Evolutionary conservation across 1,140 invertebrate species (phyloP).

Genomic region (Drosophila sp.): DNA sequence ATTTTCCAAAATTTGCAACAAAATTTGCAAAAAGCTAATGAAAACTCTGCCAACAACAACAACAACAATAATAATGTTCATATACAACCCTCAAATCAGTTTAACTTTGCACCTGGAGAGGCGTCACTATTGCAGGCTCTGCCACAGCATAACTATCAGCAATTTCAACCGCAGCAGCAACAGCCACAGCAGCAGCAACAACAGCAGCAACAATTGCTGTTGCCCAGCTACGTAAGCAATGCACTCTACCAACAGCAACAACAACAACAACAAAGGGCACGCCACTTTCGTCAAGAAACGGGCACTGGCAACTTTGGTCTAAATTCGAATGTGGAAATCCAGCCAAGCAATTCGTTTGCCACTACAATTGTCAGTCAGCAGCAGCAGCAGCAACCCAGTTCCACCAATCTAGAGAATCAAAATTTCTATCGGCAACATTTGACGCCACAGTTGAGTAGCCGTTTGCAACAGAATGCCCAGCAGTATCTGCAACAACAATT

Average conservation of each 20-base stretch:
- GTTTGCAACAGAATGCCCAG: slow-evolving; percentile 76
- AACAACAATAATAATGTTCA: slow-evolving; percentile 50
- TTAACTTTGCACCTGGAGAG: slow-evolving; percentile 74
- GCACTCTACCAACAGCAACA: slow-evolving; percentile 70
- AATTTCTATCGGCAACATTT: slow-evolving; percentile 80
- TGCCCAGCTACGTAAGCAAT: slow-evolving; percentile 72
- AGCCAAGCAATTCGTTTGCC: slow-evolving; percentile 65
- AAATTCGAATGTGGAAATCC: slow-evolving; percentile 67
- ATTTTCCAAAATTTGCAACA: slow-evolving; percentile 81
- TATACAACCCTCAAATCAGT: slow-evolving; percentile 75
- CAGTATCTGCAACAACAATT: slow-evolving; percentile 72
- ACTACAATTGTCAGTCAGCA: slow-evolving; percentile 69
- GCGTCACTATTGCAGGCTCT: slow-evolving; percentile 63
- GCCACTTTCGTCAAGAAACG: slow-evolving; percentile 84
- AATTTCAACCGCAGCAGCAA: slow-evolving; percentile 64
- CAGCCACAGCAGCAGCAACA: slow-evolving; percentile 46
- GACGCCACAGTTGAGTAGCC: slow-evolving; percentile 71
- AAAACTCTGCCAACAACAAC: slow-evolving; percentile 36
- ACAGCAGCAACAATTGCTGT: slow-evolving; percentile 52
- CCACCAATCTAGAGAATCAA: slow-evolving; percentile 70
- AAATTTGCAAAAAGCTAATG: slow-evolving; percentile 67
- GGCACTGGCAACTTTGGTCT: slow-evolving; percentile 83
- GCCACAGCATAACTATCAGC: slow-evolving; percentile 77
- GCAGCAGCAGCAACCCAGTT: slow-evolving; percentile 49
- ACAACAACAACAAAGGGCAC: slow-evolving; percentile 70